Conservation (phyloP, 2,113 vertebrate genomes). For the Progne subis region DNA sequence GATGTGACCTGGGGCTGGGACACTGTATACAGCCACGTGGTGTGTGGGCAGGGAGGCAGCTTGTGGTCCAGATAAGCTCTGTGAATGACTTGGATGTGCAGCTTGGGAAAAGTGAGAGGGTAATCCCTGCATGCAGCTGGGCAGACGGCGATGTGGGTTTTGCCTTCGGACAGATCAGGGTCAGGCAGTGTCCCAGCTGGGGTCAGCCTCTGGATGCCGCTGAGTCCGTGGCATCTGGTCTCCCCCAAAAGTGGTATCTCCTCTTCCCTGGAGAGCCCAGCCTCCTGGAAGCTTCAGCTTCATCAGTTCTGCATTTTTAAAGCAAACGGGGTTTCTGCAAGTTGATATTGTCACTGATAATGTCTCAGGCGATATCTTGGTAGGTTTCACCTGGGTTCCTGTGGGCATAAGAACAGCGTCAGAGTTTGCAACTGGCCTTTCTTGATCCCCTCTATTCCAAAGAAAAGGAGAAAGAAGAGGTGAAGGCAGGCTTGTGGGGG, state of each 20-base stretch:
- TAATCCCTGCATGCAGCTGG: not conserved
- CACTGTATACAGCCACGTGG: fast-evolving
- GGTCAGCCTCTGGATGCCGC: not conserved
- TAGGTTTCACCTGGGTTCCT: not conserved
- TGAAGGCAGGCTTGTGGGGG: not conserved
- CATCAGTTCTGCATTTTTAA: not conserved
- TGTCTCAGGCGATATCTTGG: not conserved
- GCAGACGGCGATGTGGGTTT: fast-evolving
- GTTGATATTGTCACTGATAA: not conserved
- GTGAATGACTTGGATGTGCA: fast-evolving
- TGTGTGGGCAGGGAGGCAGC: not conserved
- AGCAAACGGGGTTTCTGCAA: not conserved
- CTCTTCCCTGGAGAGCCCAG: not conserved
- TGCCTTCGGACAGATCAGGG: fast-evolving
- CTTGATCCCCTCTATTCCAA: not conserved
- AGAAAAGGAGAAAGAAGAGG: not conserved
- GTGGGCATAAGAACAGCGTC: fast-evolving
- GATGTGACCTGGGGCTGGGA: not conserved
- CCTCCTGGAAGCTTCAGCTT: not conserved
- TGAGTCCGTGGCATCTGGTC: fast-evolving
- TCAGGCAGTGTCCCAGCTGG: fast-evolving
- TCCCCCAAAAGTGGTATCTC: not conserved
- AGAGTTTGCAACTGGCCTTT: not conserved
- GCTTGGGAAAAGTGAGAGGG: not conserved
- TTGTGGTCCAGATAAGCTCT: not conserved